Conservation (phyloP, 1,140 invertebrate species). For the Hylaeus anthracinus region DNA sequence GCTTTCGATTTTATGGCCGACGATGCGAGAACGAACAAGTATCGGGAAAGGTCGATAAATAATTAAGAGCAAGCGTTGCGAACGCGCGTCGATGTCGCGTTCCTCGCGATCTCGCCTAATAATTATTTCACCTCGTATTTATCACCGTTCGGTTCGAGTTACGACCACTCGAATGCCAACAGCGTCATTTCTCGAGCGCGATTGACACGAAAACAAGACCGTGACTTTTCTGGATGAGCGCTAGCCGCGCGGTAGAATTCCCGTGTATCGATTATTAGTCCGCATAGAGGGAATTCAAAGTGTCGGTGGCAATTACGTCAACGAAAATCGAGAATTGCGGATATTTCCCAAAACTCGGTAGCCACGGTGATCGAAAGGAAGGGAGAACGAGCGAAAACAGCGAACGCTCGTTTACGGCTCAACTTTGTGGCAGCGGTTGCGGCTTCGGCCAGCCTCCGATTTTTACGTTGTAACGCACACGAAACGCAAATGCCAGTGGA, state of each 20-base stretch:
- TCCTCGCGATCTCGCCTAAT: conserved; percentile 9
- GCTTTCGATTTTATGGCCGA: conserved; percentile 23
- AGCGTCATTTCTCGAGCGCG: no score
- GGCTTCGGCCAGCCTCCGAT: neutral
- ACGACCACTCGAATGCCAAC: no score
- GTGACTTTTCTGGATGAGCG: no score
- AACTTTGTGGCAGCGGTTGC: neutral
- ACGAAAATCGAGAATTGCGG: neutral
- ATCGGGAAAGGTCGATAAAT: neutral
- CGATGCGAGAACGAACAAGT: neutral
- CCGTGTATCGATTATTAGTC: neutral
- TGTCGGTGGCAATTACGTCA: neutral
- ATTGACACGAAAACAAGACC: no score
- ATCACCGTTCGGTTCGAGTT: neutral
- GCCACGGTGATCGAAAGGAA: no score
- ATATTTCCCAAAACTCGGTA: neutral
- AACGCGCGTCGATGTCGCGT: neutral
- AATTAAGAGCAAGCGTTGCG: neutral
- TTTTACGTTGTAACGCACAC: neutral
- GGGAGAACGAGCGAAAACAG: neutral
- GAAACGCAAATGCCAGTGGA: no score
- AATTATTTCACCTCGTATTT: conserved; percentile 45
- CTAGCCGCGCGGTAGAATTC: neutral
- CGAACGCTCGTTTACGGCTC: conserved; percentile 1
- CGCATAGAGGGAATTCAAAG: neutral